phyloP scores from a whole-genome alignment of 2,888 invertebrate genomes.

The Trisateles emortualis region DNA sequence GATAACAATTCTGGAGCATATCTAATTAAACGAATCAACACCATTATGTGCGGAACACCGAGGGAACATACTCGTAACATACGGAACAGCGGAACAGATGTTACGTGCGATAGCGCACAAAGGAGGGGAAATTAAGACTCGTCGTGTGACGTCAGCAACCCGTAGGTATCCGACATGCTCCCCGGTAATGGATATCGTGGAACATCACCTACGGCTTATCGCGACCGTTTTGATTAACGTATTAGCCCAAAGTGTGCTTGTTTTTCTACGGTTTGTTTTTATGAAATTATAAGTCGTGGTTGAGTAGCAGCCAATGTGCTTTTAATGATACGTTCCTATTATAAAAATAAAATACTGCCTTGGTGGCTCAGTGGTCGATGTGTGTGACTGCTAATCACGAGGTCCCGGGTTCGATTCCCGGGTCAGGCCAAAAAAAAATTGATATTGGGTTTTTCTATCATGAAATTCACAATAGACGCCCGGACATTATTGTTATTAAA shows the following conservation, averaged over 20 bases:
- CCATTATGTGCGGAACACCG: background rate
- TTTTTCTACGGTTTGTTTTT: background rate
- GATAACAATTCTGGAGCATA: too few relatives aligned
- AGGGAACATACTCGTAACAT: background rate
- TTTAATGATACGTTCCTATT: too few relatives aligned
- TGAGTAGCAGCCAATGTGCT: too few relatives aligned
- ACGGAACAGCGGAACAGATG: slow-evolving; percentile 7
- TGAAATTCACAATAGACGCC: too few relatives aligned
- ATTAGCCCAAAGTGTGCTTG: background rate
- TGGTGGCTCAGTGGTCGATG: too few relatives aligned
- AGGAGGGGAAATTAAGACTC: slow-evolving; percentile 13
- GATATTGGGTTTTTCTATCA: too few relatives aligned
- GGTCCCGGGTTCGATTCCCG: too few relatives aligned
- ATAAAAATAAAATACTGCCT: too few relatives aligned
- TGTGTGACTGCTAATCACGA: too few relatives aligned
- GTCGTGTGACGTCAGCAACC: slow-evolving; percentile 1
- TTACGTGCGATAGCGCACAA: slow-evolving; percentile 12
- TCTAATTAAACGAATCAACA: too few relatives aligned
- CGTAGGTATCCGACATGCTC: slow-evolving; percentile 8
- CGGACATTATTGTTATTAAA: too few relatives aligned
- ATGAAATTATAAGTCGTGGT: background rate
- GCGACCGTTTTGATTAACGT: slow-evolving; percentile 4
- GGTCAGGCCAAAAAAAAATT: too few relatives aligned
- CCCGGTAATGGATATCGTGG: background rate
- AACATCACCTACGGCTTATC: slow-evolving; percentile 7